These are phyloP conservation scores for Cotesia glomerata DNA, from an alignment of 1,140 invertebrate genomes.

Conservation along the genomic window DNA sequence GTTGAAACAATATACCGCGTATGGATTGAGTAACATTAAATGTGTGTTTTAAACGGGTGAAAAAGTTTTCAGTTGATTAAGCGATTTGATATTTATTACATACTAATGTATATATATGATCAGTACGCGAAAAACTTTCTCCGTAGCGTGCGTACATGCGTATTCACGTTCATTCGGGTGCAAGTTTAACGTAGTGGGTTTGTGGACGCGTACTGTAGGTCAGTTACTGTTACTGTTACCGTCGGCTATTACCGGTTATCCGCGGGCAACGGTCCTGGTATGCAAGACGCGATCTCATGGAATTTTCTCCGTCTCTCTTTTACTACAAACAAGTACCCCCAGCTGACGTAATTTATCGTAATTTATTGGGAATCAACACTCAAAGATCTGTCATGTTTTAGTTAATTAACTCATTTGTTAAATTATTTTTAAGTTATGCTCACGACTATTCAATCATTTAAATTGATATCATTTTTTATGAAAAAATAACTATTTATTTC, in stretches of 20 bases:
- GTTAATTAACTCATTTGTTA: no score
- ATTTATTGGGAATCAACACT: conserved; percentile 2
- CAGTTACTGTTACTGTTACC: conserved; percentile 47
- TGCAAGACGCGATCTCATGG: conserved; percentile 20
- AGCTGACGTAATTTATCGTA: not conserved
- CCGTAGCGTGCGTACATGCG: not conserved
- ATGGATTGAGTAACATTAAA: no score
- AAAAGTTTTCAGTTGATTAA: no score
- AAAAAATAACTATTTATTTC: no score
- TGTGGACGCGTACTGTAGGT: conserved; percentile 39
- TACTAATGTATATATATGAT: not conserved
- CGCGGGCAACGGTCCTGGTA: conserved; percentile 41
- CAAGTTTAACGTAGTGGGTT: conserved; percentile 7
- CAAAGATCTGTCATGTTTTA: no score
- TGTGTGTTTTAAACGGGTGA: no score
- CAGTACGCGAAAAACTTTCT: conserved; percentile 10
- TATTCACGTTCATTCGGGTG: conserved; percentile 14
- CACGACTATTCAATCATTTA: no score
- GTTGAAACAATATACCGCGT: no score
- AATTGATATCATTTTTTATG: no score
- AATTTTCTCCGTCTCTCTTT: conserved; percentile 20
- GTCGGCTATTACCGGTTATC: conserved; percentile 46
- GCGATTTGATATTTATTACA: no score
- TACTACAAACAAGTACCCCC: not conserved
- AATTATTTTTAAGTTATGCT: no score